phyloP scores from a whole-genome alignment of 23 tunicate genomes.

The Styela plicata region DNA sequence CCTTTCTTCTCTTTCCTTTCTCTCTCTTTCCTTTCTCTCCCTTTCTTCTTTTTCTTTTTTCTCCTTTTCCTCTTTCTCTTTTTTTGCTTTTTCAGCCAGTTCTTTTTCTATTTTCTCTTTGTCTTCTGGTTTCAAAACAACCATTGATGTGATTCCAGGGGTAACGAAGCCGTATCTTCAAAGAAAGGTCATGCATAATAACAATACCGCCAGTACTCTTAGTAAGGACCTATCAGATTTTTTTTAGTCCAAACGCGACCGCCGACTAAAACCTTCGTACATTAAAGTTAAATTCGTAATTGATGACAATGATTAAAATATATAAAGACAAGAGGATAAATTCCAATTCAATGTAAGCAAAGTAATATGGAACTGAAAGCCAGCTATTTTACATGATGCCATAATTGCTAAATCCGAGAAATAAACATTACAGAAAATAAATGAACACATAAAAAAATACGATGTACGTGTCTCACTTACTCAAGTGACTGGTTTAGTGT shows the following conservation, averaged over 20 bases:
- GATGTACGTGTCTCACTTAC: slow-evolving; percentile 16
- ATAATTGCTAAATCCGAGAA: no score
- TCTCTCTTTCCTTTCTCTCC: not conserved
- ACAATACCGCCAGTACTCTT: not conserved
- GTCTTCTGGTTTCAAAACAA: slow-evolving; percentile 50
- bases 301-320: no score
- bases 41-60: not conserved
- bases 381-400: no score
- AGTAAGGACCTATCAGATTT: not conserved
- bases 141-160: slow-evolving; percentile 47
- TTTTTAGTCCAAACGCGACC: no score
- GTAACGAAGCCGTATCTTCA: slow-evolving; percentile 40
- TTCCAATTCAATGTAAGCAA: no score
- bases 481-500: slow-evolving; percentile 34
- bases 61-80: slow-evolving; percentile 3
- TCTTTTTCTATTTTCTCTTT: slow-evolving; percentile 29
- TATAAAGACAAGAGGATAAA: no score
- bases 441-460: no score
- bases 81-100: not conserved
- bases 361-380: no score
- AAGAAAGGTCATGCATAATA: not conserved
- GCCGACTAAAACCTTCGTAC: no score
- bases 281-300: no score
- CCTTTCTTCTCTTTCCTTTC: not conserved
- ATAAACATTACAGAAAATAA: no score